Evolutionary conservation across 2,888 invertebrate genomes (phyloP).

Genomic region (Andrena hattorfiana): DNA sequence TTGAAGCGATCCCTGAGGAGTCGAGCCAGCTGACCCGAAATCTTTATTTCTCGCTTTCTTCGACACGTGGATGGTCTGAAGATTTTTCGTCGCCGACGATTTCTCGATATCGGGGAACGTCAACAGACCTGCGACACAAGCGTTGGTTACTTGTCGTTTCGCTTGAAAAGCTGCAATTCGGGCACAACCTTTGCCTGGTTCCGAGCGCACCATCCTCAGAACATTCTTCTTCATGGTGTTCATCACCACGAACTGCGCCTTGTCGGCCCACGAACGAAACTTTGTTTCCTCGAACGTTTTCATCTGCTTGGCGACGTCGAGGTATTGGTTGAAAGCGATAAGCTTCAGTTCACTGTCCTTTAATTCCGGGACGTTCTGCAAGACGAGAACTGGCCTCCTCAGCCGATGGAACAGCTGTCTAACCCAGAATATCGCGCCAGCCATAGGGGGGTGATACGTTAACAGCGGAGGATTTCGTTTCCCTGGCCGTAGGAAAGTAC

Average conservation of each 20-base stretch:
- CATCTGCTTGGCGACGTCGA: conserved; percentile 90
- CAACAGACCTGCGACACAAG: neutral
- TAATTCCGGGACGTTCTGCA: conserved; percentile 91
- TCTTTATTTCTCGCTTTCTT: conserved; percentile 45
- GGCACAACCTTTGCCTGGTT: conserved; percentile 64
- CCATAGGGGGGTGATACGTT: conserved; percentile 91
- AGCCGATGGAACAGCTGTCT: conserved; percentile 92
- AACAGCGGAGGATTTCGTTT: conserved; percentile 89
- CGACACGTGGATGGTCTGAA: conserved; percentile 26
- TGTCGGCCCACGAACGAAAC: conserved; percentile 90
- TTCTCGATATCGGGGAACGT: conserved; percentile 36
- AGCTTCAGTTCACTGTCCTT: conserved; percentile 91
- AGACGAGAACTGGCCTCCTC: conserved; percentile 92
- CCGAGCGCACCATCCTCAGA: conserved; percentile 86
- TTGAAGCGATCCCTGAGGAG: conserved; percentile 19
- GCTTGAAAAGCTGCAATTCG: neutral
- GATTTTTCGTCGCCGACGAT: neutral
- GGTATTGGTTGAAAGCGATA: conserved; percentile 92
- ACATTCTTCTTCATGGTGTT: conserved; percentile 90
- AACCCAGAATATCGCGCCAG: conserved; percentile 95
- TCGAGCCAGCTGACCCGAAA: conserved; percentile 1
- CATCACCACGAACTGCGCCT: conserved; percentile 88
- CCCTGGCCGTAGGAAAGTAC: conserved; percentile 84
- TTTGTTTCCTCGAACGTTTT: conserved; percentile 91
- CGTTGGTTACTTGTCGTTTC: neutral